Base-by-base conservation (phyloP, 2,113 vertebrate species). In the Phyllostomus discolor region DNA sequence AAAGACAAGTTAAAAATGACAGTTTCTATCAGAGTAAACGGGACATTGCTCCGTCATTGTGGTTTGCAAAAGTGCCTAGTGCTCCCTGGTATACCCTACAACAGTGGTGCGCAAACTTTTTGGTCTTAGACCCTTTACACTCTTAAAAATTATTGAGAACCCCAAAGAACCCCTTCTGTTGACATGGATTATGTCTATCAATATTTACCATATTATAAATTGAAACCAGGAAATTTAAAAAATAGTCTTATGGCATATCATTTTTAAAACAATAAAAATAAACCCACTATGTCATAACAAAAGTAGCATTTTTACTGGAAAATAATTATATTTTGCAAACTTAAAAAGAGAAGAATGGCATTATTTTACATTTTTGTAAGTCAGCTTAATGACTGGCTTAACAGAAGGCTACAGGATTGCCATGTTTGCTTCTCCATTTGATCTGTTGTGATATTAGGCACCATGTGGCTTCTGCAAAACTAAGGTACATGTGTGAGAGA, bases 261-360 rank as follows among this genome's bases (percentile, higher is more conserved):
- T 70, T 70, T 83, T 46, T 33, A 46, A 46, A 92, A 62, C 46
- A 48, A 83, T 82, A 38, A 91, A 64, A 70, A 59, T 46, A 86
- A 88, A 73, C 11, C 22, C 4, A 90, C 2, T 19, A 43, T 0
- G 67, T 57, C 10, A 54, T 79, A 79, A 87, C 14, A 88, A 87
- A 93, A 46, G 88, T 4, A 62, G 4, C 31, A 89, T 73, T 91
- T 86, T 93, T 70, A 82, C 72, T 38, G 28, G 11, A 70, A 92
- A 86, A 83, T 50, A 96, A 78, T 11, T 62, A n/a, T 46, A 54
- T 73, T 93, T 91, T 76, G 7, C 15, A 76, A 79, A 70, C 48
- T 79, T 62, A 75, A 95, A 70, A 94, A 84, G 46, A 84, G 80
- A 75, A 41, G 67, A 26, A 16, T 66, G 54, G 43, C 26, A 52